Conservation (phyloP, 1,140 invertebrate species). For the Zaprionus vittiger region DNA sequence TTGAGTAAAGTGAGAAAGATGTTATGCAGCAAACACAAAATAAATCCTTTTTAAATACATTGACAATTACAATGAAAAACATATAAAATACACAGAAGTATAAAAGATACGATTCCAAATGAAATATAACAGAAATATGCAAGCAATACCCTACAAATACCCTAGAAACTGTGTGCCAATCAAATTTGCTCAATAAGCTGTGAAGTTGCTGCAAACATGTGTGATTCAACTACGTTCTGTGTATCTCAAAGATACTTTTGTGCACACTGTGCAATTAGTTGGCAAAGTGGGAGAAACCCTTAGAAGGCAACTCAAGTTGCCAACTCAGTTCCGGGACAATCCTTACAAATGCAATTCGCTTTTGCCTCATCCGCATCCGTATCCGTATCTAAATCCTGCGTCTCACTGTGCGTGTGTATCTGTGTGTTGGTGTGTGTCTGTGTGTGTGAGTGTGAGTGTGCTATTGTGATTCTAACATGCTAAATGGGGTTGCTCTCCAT, state of each 20-base stretch:
- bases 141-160: neutral
- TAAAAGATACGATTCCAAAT: neutral
- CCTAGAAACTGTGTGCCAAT: neutral
- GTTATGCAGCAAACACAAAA: neutral
- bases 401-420: slow-evolving; percentile 27
- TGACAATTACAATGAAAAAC: neutral
- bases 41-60: neutral
- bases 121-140: neutral
- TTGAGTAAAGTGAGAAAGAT: neutral
- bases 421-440: slow-evolving; percentile 36
- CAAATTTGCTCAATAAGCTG: neutral
- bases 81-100: neutral
- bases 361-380: slow-evolving; percentile 23
- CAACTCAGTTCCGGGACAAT: slow-evolving; percentile 31
- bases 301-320: neutral
- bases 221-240: neutral
- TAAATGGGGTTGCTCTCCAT: slow-evolving; percentile 41
- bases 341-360: slow-evolving; percentile 30
- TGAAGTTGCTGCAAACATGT: neutral
- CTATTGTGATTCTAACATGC: slow-evolving; percentile 13
- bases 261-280: neutral
- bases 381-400: slow-evolving; percentile 9
- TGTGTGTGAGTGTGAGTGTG: slow-evolving; percentile 34
- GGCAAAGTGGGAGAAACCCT: neutral
- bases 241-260: slow-evolving; percentile 37